A percentile compares a stretch with the other conserved stretches of the same genome.
phyloP scores from a whole-genome alignment of 2,113 vertebrate genomes.

The Heloderma charlesbogerti region DNA sequence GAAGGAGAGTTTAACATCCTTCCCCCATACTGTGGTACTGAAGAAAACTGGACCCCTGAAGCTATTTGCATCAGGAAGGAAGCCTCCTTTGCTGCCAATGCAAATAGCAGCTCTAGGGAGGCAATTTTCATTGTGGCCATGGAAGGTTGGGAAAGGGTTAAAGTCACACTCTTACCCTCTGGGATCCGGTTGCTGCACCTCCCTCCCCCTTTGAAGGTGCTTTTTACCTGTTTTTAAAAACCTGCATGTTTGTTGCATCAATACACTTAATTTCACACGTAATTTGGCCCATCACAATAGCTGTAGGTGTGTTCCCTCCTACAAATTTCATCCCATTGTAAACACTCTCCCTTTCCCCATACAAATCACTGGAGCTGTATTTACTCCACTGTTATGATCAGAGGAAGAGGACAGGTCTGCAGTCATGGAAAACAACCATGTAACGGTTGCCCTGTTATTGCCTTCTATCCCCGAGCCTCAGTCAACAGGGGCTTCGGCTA shows the following conservation, averaged over 20 bases:
- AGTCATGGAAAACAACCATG: conserved; percentile 9
- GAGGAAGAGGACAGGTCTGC: background rate
- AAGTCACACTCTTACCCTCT: background rate
- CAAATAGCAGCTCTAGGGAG: too few species aligned
- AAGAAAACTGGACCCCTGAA: too few species aligned
- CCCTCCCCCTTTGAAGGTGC: too few species aligned
- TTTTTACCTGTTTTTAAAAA: too few species aligned
- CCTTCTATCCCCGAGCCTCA: conserved; percentile 51
- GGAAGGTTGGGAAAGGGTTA: background rate
- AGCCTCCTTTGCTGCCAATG: too few species aligned
- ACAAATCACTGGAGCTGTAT: background rate
- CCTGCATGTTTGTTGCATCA: background rate
- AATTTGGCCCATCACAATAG: background rate
- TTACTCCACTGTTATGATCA: background rate
- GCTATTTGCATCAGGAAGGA: too few species aligned
- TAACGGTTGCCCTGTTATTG: background rate
- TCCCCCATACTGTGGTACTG: too few species aligned
- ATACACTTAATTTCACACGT: background rate
- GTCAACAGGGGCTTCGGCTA: conserved; percentile 59
- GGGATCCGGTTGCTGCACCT: background rate
- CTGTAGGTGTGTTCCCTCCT: background rate
- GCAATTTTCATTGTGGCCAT: background rate
- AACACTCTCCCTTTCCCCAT: background rate
- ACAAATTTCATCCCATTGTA: background rate
- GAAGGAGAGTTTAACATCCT: too few species aligned